These are phyloP conservation scores for Molossus molossus DNA, from an alignment of 2,797 vertebrate species.

Conservation along the genomic window DNA sequence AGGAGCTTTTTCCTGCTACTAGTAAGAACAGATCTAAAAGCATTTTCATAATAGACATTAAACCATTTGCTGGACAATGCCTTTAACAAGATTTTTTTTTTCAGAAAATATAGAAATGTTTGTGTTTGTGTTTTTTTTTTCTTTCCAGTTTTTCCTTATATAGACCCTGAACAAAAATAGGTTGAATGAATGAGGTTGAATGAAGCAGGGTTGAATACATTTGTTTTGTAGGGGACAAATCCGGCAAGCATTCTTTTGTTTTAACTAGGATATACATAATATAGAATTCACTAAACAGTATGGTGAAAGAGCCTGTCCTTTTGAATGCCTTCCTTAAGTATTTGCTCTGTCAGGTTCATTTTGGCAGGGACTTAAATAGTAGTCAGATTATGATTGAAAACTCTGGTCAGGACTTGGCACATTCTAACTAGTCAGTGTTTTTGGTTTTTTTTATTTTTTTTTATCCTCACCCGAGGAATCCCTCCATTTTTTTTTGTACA, in stretches of 20 bases:
- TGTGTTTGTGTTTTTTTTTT: background rate
- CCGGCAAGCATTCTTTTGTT: constrained; percentile 35
- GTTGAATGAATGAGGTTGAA: background rate
- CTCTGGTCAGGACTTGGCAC: constrained; percentile 7
- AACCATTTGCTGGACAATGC: constrained; percentile 34
- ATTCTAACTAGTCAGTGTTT: constrained; percentile 19
- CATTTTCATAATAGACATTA: constrained; percentile 71
- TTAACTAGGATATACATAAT: background rate
- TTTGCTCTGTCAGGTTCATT: constrained; percentile 48
- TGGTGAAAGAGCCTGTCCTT: constrained; percentile 10
- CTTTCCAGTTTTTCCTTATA: constrained; percentile 25
- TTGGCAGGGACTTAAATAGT: constrained; percentile 3
- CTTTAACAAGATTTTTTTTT: constrained; percentile 59
- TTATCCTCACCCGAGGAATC: too few species aligned
- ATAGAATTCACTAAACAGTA: constrained; percentile 43
- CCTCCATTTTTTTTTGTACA: too few species aligned
- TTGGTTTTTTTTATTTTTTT: too few species aligned
- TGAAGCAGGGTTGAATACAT: background rate
- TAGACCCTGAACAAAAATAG: constrained; percentile 63
- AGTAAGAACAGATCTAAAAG: constrained; percentile 70
- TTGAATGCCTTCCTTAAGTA: constrained; percentile 40
- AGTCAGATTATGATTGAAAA: constrained; percentile 60
- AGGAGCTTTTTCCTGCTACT: constrained; percentile 66
- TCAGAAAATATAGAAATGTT: constrained; percentile 30
- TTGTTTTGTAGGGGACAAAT: constrained; percentile 57